These are phyloP conservation scores for Zaprionus inermis DNA, from an alignment of 1,140 invertebrate genomes.

Conservation along the genomic window DNA sequence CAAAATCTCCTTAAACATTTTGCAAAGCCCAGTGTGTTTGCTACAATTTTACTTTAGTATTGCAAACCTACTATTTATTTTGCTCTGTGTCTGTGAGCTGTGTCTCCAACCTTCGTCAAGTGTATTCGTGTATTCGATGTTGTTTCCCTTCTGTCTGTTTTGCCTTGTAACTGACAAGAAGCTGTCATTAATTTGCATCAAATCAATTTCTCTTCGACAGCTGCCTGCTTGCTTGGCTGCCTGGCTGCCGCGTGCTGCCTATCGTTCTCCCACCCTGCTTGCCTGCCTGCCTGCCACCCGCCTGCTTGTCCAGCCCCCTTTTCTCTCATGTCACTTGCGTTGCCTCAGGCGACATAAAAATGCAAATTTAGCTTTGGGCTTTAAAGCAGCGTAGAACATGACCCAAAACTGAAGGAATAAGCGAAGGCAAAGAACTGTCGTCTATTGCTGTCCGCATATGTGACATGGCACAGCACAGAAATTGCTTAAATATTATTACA, in stretches of 20 bases:
- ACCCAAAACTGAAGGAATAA: background rate
- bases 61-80: background rate
- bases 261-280: background rate
- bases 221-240: slow-evolving; percentile 32
- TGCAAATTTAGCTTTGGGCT: slow-evolving; percentile 68
- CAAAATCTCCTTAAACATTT: background rate
- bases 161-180: slow-evolving; percentile 73
- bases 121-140: slow-evolving; percentile 51
- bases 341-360: slow-evolving; percentile 68
- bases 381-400: slow-evolving; percentile 45
- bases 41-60: background rate
- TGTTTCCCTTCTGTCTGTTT: slow-evolving; percentile 1
- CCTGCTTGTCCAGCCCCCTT: background rate
- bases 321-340: slow-evolving; percentile 23
- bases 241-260: slow-evolving; percentile 12
- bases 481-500: slow-evolving; percentile 81
- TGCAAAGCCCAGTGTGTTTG: no score
- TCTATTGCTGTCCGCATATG: slow-evolving; percentile 62
- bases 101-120: slow-evolving; percentile 25
- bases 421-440: slow-evolving; percentile 21
- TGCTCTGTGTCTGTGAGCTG: background rate
- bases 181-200: slow-evolving; percentile 83
- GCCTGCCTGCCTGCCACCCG: background rate
- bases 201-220: slow-evolving; percentile 79
- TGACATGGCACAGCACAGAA: slow-evolving; percentile 76